A percentile compares a stretch with the other conserved stretches of the same genome.
phyloP scores from a whole-genome alignment of 92 coral and sea anemone species.

The Virgularia gustaviana region DNA sequence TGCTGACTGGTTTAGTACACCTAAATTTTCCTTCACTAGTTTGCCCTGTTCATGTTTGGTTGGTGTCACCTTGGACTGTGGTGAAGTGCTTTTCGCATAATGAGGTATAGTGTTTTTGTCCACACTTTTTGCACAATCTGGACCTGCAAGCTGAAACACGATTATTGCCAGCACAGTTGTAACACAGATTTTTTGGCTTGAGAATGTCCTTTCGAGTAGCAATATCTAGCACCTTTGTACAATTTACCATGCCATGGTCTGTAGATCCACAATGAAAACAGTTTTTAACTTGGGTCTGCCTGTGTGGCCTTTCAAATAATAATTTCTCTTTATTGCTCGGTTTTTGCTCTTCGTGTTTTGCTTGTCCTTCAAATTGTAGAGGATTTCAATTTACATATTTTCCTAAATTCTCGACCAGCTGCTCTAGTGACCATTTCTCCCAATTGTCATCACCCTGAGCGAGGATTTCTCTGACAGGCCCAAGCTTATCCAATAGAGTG shows the following conservation, averaged over 20 bases:
- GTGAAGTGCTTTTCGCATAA: conserved; percentile 34
- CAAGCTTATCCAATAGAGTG: conserved; percentile 46
- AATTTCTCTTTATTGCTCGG: no score
- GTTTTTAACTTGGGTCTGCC: no score
- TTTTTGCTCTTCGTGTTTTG: no score
- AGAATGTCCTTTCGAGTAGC: conserved; percentile 41
- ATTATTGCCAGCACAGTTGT: conserved; percentile 43
- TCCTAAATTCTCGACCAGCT: conserved; percentile 48
- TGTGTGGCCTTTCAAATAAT: no score
- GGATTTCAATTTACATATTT: conserved; percentile 53
- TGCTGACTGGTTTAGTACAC: conserved; percentile 12
- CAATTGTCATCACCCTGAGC: conserved; percentile 58
- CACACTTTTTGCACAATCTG: conserved; percentile 52
- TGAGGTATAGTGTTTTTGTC: conserved; percentile 51
- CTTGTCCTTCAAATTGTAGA: no score
- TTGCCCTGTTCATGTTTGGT: not conserved
- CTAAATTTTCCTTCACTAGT: conserved; percentile 20
- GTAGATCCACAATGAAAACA: conserved; percentile 50
- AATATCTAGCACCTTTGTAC: conserved; percentile 40
- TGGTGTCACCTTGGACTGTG: not conserved
- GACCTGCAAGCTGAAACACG: conserved; percentile 59
- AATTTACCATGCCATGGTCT: conserved; percentile 23
- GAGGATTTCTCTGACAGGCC: conserved; percentile 33
- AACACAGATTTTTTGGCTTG: conserved; percentile 46
- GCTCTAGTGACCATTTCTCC: conserved; percentile 48